Conservation (phyloP, 2,113 vertebrate species). For the Melanostigma gelatinosum region DNA sequence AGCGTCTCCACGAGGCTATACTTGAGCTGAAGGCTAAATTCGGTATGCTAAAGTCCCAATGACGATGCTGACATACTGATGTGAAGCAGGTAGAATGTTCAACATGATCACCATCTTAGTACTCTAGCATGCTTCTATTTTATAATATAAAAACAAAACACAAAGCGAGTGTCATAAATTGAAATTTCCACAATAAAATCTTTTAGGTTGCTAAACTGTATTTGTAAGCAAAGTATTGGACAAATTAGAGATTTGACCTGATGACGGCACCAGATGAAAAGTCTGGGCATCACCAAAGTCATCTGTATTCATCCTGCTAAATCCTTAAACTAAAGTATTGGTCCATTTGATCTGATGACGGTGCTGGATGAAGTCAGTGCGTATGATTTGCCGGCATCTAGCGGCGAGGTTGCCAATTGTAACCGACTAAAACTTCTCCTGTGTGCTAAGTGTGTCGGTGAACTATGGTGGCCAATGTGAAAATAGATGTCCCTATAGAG, state of each 20-base stretch:
- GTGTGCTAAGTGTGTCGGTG: not conserved
- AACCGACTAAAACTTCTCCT: not conserved
- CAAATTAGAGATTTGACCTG: not conserved
- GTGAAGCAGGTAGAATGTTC: not conserved
- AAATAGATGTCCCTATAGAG: not conserved
- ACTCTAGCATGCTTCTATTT: not conserved
- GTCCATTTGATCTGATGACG: not conserved
- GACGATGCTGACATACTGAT: not conserved
- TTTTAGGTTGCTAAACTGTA: not conserved
- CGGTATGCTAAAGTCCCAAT: no score
- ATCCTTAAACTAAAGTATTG: not conserved
- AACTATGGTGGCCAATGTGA: not conserved
- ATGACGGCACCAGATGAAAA: not conserved
- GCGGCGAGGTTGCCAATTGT: not conserved
- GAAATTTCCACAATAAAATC: not conserved
- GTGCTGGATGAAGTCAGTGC: not conserved
- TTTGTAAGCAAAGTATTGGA: not conserved
- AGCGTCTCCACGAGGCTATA: not conserved
- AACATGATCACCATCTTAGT: not conserved
- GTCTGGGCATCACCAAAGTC: not conserved
- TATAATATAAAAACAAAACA: not conserved
- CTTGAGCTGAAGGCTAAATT: not conserved
- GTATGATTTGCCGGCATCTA: not conserved
- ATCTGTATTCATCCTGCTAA: not conserved
- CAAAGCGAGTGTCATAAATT: not conserved